Base-by-base conservation (phyloP, 2,888 invertebrate genomes). In the Siphlonurus alternatus region DNA sequence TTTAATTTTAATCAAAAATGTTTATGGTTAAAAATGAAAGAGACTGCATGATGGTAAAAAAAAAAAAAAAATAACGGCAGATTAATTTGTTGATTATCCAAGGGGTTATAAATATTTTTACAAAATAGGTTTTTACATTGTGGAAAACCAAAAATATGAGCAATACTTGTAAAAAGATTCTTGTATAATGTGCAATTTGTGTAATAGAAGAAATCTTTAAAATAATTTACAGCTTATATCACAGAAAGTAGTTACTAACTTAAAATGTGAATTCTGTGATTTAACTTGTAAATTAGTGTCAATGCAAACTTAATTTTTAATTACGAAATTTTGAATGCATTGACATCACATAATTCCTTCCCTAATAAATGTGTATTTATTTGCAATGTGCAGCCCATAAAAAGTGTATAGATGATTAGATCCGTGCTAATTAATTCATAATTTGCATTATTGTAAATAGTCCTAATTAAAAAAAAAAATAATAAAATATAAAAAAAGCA, bases 401-500 rank as follows among this genome's bases (percentile, higher is more conserved):
- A 22, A 56, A 20, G 56, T 56, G 56, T 56, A 56, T 56, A 56
- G 56, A 56, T 7, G 7, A 56, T 10, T 38, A 38, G 38, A 38
- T 38, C 38, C 38, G 15, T 38, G 38, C 38, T 38, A 38, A 10
- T 18, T 22, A 56, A 56, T 22, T 56, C 7, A 56, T 56, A 56
- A 56, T 56, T 56, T 56, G 56, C 56, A 56, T 38, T 38, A 38
- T 56, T 56, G 56, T 56, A 56, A 10, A 56, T 56, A 56, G 56
- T 18, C 56, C n/a, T 56, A 56, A 56, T 22, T n/a, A n/a, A n/a
- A n/a, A n/a, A n/a, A n/a, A n/a, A n/a, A n/a, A n/a, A n/a, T n/a
- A n/a, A n/a, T n/a, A n/a, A n/a, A n/a, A n/a, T n/a, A n/a, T n/a
- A n/a, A 20, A 10, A 38, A 10, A 56, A 56, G 56, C 56, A 56